These are phyloP conservation scores for Arizona elegans DNA, from an alignment of 2,113 vertebrate genomes.

Conservation along the genomic window DNA sequence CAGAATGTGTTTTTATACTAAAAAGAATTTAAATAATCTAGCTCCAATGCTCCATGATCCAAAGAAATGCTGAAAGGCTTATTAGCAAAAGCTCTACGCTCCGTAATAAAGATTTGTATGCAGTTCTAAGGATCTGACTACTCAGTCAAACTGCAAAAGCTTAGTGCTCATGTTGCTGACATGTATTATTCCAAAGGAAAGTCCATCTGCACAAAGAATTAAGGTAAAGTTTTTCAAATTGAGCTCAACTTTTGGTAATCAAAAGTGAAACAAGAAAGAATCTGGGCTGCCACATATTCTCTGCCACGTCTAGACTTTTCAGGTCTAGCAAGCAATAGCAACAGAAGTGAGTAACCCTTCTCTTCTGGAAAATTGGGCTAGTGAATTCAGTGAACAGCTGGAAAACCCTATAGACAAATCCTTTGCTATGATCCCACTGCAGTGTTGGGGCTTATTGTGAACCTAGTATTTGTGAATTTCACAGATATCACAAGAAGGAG, in stretches of 20 bases:
- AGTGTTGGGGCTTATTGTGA: not conserved
- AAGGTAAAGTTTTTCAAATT: not conserved
- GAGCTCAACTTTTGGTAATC: not conserved
- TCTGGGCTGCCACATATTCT: not conserved
- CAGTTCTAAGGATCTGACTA: not conserved
- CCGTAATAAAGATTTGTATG: not conserved
- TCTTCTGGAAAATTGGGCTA: not conserved
- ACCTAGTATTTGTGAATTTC: not conserved
- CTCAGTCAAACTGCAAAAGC: slow-evolving; percentile 2
- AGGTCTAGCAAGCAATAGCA: not conserved
- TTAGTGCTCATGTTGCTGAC: not conserved
- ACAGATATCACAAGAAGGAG: not conserved
- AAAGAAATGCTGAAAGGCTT: not conserved
- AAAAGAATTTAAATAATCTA: slow-evolving; percentile 21
- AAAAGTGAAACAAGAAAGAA: not conserved
- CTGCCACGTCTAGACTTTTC: not conserved
- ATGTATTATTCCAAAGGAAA: not conserved
- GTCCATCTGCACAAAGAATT: not conserved
- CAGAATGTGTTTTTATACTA: slow-evolving; percentile 3
- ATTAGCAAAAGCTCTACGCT: slow-evolving; percentile 8
- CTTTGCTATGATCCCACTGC: not conserved
- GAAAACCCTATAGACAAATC: not conserved
- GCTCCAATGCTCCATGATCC: not conserved
- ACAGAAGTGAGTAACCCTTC: not conserved
- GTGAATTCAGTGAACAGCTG: not conserved